Conservation (phyloP, 2,888 invertebrate species). For the Zygaena filipendulae region DNA sequence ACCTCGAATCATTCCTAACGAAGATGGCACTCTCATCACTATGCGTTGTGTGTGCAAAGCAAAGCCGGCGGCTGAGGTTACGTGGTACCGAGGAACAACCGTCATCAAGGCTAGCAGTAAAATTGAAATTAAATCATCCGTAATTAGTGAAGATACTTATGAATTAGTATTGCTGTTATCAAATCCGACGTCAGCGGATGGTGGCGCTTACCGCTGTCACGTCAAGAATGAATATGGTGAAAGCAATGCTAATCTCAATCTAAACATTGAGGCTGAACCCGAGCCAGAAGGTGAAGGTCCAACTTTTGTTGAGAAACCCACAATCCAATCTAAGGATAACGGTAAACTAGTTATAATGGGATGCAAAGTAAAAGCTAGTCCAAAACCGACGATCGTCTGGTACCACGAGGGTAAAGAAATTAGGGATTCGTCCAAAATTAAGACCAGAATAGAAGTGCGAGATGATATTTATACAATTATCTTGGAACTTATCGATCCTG, state of each 20-base stretch:
- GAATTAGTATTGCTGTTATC: conserved; percentile 78
- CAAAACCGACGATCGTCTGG: conserved; percentile 60
- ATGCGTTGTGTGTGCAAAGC: conserved; percentile 98
- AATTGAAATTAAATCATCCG: conserved; percentile 81
- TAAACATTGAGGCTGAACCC: conserved; percentile 97
- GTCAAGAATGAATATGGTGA: conserved; percentile 96
- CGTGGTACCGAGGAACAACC: conserved; percentile 94
- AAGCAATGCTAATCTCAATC: conserved; percentile 94
- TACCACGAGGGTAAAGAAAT: conserved; percentile 71
- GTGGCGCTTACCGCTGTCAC: conserved; percentile 82
- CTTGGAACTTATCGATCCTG: conserved; percentile 89
- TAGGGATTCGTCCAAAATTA: conserved; percentile 83
- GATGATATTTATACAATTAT: conserved; percentile 88
- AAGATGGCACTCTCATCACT: conserved; percentile 94
- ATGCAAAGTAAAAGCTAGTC: conserved; percentile 63
- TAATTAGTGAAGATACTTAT: conserved; percentile 86
- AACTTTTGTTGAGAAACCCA: conserved; percentile 91
- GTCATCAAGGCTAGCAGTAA: conserved; percentile 86
- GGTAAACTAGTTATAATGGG: conserved; percentile 63
- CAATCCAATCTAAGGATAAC: conserved; percentile 80
- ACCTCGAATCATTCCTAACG: conserved; percentile 98
- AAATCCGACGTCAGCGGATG: conserved; percentile 64
- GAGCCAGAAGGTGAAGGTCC: conserved; percentile 94
- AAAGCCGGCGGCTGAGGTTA: conserved; percentile 93
- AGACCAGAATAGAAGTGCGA: conserved; percentile 80